Percentiles rank a stretch among this genome's conserved stretches.
These are phyloP conservation scores for Myopa testacea DNA, from an alignment of 2,888 invertebrate species.

Conservation along the genomic window DNA sequence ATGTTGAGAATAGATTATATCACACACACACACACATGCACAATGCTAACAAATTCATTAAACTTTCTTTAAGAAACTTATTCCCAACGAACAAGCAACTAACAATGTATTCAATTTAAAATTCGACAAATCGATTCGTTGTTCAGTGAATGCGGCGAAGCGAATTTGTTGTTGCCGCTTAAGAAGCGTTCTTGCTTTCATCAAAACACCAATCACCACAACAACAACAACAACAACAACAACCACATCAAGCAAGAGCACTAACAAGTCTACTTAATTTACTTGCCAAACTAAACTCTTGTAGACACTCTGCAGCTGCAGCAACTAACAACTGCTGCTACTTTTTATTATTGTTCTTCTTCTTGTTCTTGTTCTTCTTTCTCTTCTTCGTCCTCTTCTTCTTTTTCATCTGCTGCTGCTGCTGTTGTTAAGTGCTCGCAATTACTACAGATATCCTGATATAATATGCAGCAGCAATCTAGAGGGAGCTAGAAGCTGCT, in stretches of 20 bases:
- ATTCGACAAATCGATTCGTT: conserved; percentile 46
- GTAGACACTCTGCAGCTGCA: conserved; percentile 9
- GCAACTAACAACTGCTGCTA: not conserved
- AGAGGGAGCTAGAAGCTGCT: no score
- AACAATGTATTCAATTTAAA: conserved; percentile 26
- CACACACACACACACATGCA: not conserved
- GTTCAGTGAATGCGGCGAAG: not conserved
- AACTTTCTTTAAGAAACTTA: not conserved
- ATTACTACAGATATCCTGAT: conserved; percentile 26
- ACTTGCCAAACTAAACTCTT: conserved; percentile 33
- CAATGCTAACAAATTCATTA: conserved; percentile 5
- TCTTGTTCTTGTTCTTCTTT: not conserved
- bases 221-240: not conserved
- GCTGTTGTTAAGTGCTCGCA: conserved; percentile 27
- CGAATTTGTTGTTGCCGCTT: not conserved
- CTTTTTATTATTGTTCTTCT: not conserved
- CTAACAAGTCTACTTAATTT: conserved; percentile 13
- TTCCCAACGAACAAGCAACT: not conserved
- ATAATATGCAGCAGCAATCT: no score
- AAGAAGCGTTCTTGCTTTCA: not conserved
- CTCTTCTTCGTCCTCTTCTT: not conserved
- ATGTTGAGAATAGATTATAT: no score
- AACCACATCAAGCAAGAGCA: conserved; percentile 1
- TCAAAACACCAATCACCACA: not conserved
- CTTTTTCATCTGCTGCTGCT: not conserved